Conservation (phyloP, 2,113 vertebrate genomes). For the Acinonyx jubatus region DNA sequence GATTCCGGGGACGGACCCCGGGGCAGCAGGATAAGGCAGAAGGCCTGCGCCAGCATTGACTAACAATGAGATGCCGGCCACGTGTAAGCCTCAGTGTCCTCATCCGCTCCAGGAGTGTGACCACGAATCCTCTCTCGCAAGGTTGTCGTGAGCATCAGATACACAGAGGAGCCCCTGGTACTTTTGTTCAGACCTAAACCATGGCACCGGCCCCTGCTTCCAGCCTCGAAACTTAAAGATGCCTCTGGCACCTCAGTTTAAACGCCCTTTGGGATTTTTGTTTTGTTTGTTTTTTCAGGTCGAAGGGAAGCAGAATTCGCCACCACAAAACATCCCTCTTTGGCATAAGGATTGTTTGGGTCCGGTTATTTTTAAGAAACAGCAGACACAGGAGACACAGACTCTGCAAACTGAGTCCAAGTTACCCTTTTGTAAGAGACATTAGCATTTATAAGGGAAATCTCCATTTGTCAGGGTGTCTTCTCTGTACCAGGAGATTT, state of each 20-base stretch:
- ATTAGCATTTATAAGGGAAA: not conserved
- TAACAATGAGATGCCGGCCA: no score
- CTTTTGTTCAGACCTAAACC: not conserved
- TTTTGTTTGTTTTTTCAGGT: not conserved
- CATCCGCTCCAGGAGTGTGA: not conserved
- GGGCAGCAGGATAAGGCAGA: not conserved
- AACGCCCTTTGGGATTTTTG: not conserved
- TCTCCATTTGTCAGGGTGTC: not conserved
- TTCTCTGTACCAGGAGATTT: not conserved
- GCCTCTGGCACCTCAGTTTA: accelerated
- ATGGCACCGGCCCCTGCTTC: no score
- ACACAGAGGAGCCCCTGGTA: no score
- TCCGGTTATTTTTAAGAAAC: not conserved
- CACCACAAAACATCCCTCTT: not conserved
- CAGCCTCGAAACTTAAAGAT: not conserved
- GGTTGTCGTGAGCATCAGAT: accelerated
- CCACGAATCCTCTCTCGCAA: accelerated
- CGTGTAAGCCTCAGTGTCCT: not conserved
- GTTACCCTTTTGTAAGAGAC: not conserved
- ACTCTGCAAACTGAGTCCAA: not conserved
- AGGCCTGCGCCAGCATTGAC: not conserved
- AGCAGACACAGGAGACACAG: not conserved
- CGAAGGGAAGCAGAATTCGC: not conserved
- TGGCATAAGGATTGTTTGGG: not conserved
- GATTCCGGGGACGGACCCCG: not conserved